phyloP scores from a whole-genome alignment of 2,113 vertebrate genomes.

The Empidonax traillii region DNA sequence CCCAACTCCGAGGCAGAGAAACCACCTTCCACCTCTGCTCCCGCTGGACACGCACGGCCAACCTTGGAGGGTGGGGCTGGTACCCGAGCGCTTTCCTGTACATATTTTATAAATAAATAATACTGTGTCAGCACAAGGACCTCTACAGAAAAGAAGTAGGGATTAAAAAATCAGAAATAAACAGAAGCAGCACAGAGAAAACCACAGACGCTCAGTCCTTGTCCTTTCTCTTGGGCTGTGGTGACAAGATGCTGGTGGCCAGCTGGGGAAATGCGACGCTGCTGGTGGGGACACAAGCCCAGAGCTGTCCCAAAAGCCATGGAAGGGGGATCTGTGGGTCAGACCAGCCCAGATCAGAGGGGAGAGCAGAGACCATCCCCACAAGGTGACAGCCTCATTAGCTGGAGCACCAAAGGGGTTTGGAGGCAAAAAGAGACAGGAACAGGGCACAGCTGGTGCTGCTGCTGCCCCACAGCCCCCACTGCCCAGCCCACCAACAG shows the following conservation, averaged over 20 bases:
- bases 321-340: neutral
- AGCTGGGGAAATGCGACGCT: rapidly evolving
- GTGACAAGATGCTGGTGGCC: neutral
- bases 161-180: conserved; percentile 46
- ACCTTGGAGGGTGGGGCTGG: neutral
- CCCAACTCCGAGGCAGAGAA: neutral
- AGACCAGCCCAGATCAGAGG: neutral
- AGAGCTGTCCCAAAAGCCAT: neutral
- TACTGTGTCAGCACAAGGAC: conserved; percentile 12
- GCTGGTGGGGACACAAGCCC: neutral
- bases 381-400: neutral
- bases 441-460: neutral
- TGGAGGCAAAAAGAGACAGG: neutral
- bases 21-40: neutral
- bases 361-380: neutral
- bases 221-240: neutral
- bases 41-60: neutral
- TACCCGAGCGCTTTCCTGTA: conserved; percentile 30
- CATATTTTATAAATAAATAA: conserved; percentile 68
- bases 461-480: rapidly evolving
- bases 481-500: neutral
- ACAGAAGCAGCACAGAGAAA: conserved; percentile 46
- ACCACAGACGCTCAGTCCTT: neutral
- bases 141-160: conserved; percentile 23
- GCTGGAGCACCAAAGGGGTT: neutral